Conservation (phyloP, 1,140 invertebrate genomes). For the Batillaria attramentaria region DNA sequence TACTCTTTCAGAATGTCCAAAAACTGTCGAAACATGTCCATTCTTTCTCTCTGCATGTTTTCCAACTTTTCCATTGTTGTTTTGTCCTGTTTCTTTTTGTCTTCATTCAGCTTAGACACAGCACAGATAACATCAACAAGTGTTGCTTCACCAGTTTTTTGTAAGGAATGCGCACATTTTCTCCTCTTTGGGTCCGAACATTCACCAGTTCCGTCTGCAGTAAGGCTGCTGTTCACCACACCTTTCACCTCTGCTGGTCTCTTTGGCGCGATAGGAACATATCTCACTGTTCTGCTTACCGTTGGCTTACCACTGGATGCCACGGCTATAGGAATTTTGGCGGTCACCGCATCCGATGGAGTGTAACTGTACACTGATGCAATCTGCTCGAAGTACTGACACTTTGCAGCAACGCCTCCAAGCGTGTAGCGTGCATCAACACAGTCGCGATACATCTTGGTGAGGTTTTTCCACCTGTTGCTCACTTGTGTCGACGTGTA, state of each 20-base stretch:
- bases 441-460: constrained; percentile 41
- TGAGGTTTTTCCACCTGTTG: constrained; percentile 48
- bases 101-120: neutral
- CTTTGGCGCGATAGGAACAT: constrained; percentile 19
- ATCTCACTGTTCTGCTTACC: constrained; percentile 6
- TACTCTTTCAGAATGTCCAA: constrained; percentile 12
- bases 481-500: constrained; percentile 36
- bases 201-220: neutral
- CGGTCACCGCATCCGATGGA: no score
- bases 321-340: no score
- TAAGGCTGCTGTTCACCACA: no score
- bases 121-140: neutral
- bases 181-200: neutral
- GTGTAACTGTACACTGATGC: constrained; percentile 36
- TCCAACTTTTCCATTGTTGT: constrained; percentile 12
- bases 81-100: constrained; percentile 1
- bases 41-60: constrained; percentile 20
- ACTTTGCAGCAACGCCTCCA: constrained; percentile 31
- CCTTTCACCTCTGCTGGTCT: neutral
- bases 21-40: constrained; percentile 11
- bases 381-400: constrained; percentile 44
- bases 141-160: neutral
- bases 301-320: no score
- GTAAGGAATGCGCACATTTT: neutral
- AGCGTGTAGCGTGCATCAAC: constrained; percentile 29